phyloP scores from a whole-genome alignment of 2,113 vertebrate species.

The Boulengeromyrus knoepffleri region DNA sequence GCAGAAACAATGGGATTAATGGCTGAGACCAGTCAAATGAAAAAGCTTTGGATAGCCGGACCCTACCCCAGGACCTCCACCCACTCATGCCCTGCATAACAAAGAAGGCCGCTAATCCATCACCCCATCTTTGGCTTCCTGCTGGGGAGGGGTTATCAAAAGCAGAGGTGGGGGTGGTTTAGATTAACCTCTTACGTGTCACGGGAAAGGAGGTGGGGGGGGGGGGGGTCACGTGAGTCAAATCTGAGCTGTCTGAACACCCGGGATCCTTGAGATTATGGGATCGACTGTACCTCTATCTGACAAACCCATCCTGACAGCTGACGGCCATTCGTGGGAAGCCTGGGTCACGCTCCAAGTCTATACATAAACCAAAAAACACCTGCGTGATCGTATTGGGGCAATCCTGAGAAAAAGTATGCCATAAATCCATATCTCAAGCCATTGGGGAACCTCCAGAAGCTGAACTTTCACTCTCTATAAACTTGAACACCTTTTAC shows the following conservation, averaged over 20 bases:
- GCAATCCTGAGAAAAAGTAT: neutral
- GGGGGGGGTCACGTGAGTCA: neutral
- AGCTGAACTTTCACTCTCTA: neutral
- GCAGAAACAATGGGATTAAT: neutral
- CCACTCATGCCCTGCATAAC: neutral
- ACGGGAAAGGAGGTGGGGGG: neutral
- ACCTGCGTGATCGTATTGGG: neutral
- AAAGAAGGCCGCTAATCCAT: neutral
- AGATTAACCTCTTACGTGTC: neutral
- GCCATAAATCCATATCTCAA: neutral
- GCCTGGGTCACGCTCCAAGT: neutral
- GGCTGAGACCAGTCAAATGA: neutral
- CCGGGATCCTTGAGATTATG: neutral
- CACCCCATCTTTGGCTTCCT: neutral
- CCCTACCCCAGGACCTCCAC: neutral
- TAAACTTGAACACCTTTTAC: neutral
- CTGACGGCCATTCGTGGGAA: neutral
- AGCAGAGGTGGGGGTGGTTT: neutral
- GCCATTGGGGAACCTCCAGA: neutral
- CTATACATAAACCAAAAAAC: neutral
- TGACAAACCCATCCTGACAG: neutral
- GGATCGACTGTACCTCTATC: neutral
- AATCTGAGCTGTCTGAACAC: neutral
- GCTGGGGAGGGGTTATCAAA: neutral
- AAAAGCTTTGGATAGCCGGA: neutral